These are phyloP conservation scores for Lucilia cuprina DNA, from an alignment of 1,140 invertebrate species.

Conservation along the genomic window DNA sequence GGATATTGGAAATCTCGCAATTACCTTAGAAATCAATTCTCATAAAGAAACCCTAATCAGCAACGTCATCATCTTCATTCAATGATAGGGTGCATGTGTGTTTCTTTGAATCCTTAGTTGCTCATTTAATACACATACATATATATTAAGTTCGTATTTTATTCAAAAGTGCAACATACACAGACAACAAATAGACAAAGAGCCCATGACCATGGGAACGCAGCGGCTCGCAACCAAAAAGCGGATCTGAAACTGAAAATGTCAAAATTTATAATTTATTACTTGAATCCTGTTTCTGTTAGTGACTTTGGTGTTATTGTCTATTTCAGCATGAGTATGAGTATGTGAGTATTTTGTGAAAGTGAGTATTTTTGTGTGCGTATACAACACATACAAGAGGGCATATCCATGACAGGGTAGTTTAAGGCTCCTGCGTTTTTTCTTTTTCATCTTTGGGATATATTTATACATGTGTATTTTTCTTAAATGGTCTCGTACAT, in stretches of 20 bases:
- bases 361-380: not conserved
- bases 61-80: not conserved
- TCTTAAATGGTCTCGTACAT: not conserved
- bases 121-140: no score
- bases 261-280: constrained; percentile 63
- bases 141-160: not conserved
- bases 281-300: constrained; percentile 62
- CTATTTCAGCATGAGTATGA: not conserved
- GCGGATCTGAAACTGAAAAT: constrained; percentile 62
- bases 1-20: no score
- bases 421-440: not conserved
- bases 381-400: not conserved
- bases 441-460: not conserved
- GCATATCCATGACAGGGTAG: not conserved
- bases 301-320: constrained; percentile 46
- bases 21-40: no score
- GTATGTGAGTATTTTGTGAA: not conserved
- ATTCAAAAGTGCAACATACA: not conserved
- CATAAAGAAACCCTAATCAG: not conserved
- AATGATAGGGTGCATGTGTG: not conserved
- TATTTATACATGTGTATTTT: not conserved
- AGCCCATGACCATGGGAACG: constrained; percentile 29
- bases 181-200: not conserved
- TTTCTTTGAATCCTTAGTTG: not conserved
- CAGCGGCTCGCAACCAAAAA: constrained; percentile 36